A percentile compares a stretch with the other conserved stretches of the same genome.
These are phyloP conservation scores for Rotaria sp. DNA, from an alignment of 2,888 invertebrate species.

Conservation along the genomic window DNA sequence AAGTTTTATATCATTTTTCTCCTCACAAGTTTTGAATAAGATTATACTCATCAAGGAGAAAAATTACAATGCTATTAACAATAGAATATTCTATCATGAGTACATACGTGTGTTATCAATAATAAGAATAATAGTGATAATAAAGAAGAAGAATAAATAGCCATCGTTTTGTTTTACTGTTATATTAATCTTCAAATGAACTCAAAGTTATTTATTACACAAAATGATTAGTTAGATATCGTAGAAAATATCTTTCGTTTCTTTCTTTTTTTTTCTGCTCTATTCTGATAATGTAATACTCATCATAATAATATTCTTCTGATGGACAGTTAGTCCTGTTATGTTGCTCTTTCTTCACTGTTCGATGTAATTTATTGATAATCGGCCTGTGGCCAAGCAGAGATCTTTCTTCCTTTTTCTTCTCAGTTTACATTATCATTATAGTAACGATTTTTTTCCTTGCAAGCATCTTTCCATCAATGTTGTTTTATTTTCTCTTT, in stretches of 20 bases:
- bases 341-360: background rate
- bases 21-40: no score
- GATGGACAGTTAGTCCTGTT: slow-evolving; percentile 4
- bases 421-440: background rate
- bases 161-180: background rate
- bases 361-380: slow-evolving; percentile 8
- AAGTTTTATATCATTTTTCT: no score
- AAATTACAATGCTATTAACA: no score
- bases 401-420: background rate
- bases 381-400: background rate
- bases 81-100: no score
- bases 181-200: background rate
- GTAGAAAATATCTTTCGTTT: background rate
- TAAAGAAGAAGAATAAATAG: background rate
- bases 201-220: background rate
- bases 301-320: background rate
- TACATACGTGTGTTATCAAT: background rate
- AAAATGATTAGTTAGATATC: background rate
- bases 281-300: background rate
- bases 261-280: background rate
- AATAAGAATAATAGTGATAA: background rate
- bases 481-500: background rate
- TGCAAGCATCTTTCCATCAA: background rate
- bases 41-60: no score
- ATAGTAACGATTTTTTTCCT: background rate